phyloP scores from a whole-genome alignment of 2,888 invertebrate species.

The Leptinotarsa peninsularis region DNA sequence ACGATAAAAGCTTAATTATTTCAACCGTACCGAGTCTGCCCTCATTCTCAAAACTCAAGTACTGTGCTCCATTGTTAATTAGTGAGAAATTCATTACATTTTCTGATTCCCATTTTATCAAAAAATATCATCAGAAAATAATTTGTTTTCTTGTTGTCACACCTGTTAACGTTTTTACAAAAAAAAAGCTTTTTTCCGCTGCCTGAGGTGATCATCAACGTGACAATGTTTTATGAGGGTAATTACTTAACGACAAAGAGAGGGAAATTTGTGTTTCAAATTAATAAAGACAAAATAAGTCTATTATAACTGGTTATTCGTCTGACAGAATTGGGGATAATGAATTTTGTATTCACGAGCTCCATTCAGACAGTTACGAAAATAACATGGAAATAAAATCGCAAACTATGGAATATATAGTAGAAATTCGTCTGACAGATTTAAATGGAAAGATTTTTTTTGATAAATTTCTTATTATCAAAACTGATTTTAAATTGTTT shows the following conservation, averaged over 20 bases:
- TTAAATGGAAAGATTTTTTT: background rate
- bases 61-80: no score
- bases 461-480: no score
- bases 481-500: no score
- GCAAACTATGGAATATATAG: background rate
- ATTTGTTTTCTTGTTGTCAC: no score
- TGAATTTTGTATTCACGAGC: background rate
- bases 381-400: background rate
- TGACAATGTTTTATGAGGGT: background rate
- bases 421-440: background rate
- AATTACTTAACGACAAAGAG: background rate
- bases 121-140: no score
- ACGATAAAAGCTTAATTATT: no score
- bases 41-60: no score
- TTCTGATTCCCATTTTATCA: no score
- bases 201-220: background rate
- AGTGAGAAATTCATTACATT: no score
- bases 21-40: no score
- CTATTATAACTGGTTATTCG: background rate
- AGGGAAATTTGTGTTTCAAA: background rate
- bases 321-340: background rate
- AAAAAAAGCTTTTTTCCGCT: background rate
- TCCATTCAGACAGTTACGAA: background rate
- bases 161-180: background rate
- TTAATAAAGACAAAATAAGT: background rate